A percentile compares a stretch with the other conserved stretches of the same genome.
Conservation (phyloP, 2,888 invertebrate genomes). For the Rhagophthalmus giganteus region DNA sequence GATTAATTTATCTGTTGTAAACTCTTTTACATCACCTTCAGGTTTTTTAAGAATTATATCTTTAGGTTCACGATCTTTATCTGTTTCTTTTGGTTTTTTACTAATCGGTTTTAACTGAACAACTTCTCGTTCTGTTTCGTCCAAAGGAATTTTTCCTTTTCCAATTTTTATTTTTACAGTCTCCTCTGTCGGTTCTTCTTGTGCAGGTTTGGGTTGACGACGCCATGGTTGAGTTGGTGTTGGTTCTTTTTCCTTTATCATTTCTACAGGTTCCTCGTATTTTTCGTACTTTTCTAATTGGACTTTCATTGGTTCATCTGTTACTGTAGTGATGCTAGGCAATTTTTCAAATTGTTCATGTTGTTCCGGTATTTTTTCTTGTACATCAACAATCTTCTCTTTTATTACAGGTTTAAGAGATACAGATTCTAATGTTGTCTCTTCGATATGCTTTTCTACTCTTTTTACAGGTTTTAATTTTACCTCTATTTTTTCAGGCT, state of each 20-base stretch:
- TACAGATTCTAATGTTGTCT: constrained; percentile 46
- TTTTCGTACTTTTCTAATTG: constrained; percentile 44
- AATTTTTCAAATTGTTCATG: constrained; percentile 21
- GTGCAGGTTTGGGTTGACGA: constrained; percentile 50
- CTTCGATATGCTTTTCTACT: constrained; percentile 37
- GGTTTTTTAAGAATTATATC: too few species aligned
- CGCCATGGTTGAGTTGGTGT: constrained; percentile 48
- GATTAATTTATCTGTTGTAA: too few species aligned
- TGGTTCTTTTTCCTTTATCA: constrained; percentile 42
- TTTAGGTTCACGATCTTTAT: too few species aligned
- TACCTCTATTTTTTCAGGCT: constrained; percentile 40
- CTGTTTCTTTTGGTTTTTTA: too few species aligned
- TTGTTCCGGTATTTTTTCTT: constrained; percentile 27
- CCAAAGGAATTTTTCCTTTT: constrained; percentile 52
- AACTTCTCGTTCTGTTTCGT: too few species aligned
- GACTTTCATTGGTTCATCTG: constrained; percentile 43
- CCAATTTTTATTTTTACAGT: constrained; percentile 46
- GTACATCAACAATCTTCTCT: constrained; percentile 38
- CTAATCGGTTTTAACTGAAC: too few species aligned
- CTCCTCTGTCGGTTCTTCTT: constrained; percentile 44
- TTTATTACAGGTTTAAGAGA: constrained; percentile 46
- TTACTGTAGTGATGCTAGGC: constrained; percentile 32
- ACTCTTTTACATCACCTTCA: too few species aligned
- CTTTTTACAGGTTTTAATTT: constrained; percentile 39
- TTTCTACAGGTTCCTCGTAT: constrained; percentile 36